A percentile compares a stretch with the other conserved stretches of the same genome.
Conservation (phyloP, 2,888 invertebrate genomes). For the Spisula solida region DNA sequence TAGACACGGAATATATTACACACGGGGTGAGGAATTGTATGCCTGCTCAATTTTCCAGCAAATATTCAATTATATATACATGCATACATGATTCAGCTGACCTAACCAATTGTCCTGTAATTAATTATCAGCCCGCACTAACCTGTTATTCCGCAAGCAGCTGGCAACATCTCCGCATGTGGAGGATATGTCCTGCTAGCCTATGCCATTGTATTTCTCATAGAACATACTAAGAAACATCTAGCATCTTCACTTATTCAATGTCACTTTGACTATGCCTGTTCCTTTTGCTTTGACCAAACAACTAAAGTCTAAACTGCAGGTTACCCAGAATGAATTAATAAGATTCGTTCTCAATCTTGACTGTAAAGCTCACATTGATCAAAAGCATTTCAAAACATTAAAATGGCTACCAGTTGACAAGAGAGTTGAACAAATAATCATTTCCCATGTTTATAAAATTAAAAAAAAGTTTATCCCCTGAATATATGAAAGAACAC, state of each 20-base stretch:
- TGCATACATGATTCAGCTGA: no score
- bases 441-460: neutral
- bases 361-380: neutral
- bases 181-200: no score
- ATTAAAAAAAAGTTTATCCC: neutral
- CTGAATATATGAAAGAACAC: neutral
- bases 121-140: no score
- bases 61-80: no score
- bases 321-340: slow-evolving; percentile 1
- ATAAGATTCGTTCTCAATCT: slow-evolving; percentile 18
- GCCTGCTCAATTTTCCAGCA: no score
- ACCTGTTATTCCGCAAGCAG: no score
- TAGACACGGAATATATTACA: no score
- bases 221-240: neutral
- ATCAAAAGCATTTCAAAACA: neutral
- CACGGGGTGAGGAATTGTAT: no score
- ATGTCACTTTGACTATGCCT: no score
- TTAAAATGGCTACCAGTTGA: neutral
- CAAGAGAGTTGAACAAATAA: slow-evolving; percentile 8
- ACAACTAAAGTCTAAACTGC: neutral
- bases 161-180: no score
- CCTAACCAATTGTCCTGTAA: no score
- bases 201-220: no score
- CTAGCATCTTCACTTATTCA: neutral
- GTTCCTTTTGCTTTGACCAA: neutral